phyloP scores from a whole-genome alignment of 1,140 invertebrate genomes.

The Latrodectus geometricus region DNA sequence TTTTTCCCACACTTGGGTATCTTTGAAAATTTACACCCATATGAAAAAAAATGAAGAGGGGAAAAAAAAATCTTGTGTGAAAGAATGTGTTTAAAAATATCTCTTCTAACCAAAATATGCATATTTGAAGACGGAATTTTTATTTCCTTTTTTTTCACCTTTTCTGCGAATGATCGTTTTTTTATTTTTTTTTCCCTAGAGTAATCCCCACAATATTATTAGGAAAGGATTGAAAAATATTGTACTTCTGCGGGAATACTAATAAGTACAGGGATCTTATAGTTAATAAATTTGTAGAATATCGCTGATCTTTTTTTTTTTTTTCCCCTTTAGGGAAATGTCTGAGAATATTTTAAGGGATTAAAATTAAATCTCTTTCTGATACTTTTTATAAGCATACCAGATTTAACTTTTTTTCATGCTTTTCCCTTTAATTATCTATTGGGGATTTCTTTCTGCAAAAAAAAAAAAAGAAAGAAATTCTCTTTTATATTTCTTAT shows the following conservation, averaged over 20 bases:
- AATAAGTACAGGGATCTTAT: neutral
- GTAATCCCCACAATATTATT: neutral
- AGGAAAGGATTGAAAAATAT: neutral
- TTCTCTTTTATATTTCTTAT: no score
- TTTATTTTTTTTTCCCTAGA: neutral
- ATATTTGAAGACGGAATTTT: conserved; percentile 42
- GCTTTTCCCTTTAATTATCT: neutral
- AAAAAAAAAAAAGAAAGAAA: no score
- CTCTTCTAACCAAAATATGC: conserved; percentile 52
- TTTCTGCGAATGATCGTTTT: neutral
- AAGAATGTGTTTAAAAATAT: conserved; percentile 54
- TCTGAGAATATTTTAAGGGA: neutral
- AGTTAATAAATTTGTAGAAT: conserved; percentile 1
- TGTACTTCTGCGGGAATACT: neutral
- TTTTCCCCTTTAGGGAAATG: neutral
- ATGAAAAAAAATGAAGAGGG: conserved; percentile 6
- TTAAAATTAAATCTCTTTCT: neutral
- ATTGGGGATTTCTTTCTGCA: neutral
- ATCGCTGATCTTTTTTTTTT: neutral
- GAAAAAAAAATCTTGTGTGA: conserved; percentile 32
- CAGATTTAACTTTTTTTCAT: neutral
- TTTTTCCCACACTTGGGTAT: conserved; percentile 23
- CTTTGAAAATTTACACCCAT: conserved; percentile 53
- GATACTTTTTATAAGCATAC: neutral
- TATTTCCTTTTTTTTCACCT: neutral